Conservation (phyloP, 2,113 vertebrate species). For the Podocnemis expansa region DNA sequence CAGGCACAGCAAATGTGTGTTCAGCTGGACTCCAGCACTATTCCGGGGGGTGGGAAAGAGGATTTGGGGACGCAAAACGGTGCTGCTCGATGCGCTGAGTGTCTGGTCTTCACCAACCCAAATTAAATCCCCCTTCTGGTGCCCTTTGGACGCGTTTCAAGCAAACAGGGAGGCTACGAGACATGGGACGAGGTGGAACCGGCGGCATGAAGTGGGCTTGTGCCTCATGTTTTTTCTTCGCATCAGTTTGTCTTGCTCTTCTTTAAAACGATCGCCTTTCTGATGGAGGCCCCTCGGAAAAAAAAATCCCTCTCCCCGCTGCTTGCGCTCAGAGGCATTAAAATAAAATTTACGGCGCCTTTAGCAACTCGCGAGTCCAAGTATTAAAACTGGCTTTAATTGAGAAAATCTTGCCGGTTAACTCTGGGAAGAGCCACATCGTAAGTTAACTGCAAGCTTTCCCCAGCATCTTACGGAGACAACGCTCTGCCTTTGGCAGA, state of each 20-base stretch:
- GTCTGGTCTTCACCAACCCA: neutral
- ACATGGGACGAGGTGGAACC: neutral
- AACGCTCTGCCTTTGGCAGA: constrained; percentile 63
- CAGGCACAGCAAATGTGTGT: neutral
- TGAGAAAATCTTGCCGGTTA: constrained; percentile 82
- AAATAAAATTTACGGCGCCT: constrained; percentile 76
- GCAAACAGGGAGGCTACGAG: neutral
- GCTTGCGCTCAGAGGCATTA: constrained; percentile 50
- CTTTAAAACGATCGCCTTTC: constrained; percentile 61
- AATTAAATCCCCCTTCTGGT: neutral
- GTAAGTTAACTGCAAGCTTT: constrained; percentile 78
- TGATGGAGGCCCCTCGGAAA: constrained; percentile 50
- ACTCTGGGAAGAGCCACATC: constrained; percentile 68
- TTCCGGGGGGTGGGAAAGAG: neutral
- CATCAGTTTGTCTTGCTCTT: constrained; percentile 50
- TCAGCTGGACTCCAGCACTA: neutral
- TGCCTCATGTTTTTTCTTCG: constrained; percentile 30
- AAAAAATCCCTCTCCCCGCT: constrained; percentile 55
- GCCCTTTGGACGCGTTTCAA: neutral
- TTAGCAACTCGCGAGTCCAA: constrained; percentile 78
- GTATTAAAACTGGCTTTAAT: constrained; percentile 79
- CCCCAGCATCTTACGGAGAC: constrained; percentile 34
- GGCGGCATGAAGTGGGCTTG: constrained; percentile 1
- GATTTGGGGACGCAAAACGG: neutral
- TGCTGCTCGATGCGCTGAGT: neutral